Conservation (phyloP, 2,888 invertebrate species). For the Mesoligia furuncula region DNA sequence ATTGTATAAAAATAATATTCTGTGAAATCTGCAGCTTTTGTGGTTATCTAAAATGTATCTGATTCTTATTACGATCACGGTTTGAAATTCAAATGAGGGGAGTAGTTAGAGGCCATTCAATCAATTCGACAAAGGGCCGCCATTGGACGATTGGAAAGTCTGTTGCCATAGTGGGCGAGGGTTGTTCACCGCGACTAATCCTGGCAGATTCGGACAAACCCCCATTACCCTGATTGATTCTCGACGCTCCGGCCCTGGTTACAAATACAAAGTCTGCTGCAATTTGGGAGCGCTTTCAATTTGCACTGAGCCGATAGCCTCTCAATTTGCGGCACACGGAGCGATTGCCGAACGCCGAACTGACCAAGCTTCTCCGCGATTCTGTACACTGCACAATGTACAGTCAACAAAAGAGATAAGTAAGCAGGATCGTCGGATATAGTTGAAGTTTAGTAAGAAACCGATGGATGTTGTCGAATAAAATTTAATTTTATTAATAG, state of each 20-base stretch:
- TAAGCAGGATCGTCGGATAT: too few relatives aligned
- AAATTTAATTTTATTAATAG: too few relatives aligned
- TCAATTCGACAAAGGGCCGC: constrained; percentile 77
- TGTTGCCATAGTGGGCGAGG: constrained; percentile 68
- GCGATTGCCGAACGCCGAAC: constrained; percentile 68
- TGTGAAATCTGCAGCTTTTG: constrained; percentile 20
- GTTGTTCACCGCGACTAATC: constrained; percentile 83
- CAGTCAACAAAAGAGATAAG: too few relatives aligned
- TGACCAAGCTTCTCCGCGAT: constrained; percentile 48
- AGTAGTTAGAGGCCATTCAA: constrained; percentile 73
- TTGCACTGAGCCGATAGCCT: constrained; percentile 83
- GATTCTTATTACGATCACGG: constrained; percentile 54
- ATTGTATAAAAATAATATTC: constrained; percentile 43
- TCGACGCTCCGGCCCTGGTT: constrained; percentile 80
- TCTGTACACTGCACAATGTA: constrained; percentile 17
- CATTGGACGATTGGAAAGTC: constrained; percentile 77
- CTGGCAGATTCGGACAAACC: constrained; percentile 84
- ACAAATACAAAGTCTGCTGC: constrained; percentile 87
- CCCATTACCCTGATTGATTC: constrained; percentile 89
- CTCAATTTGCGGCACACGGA: constrained; percentile 82
- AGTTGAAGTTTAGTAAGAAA: too few relatives aligned
- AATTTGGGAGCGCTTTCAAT: constrained; percentile 87
- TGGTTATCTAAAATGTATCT: constrained; percentile 35
- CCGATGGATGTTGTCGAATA: too few relatives aligned
- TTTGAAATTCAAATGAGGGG: constrained; percentile 56